Evolutionary conservation across 2,888 invertebrate species (phyloP), one percentile per base, ranked within the genome.

Genomic region (Epistrophella euchroma): DNA sequence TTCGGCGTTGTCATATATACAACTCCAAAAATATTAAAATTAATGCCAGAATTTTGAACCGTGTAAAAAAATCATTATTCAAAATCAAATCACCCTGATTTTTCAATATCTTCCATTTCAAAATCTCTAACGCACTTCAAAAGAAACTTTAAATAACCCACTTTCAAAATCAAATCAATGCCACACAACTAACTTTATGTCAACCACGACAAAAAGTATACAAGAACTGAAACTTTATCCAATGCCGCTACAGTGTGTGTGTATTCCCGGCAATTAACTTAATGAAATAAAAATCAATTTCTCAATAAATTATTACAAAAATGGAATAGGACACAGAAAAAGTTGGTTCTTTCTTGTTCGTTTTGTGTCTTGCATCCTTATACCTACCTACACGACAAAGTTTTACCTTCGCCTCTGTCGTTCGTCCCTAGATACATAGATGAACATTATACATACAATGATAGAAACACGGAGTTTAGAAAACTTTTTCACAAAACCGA

Each of bases 251-350:
- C 10, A 2, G 17, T 19, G 43, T 11, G 25, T 68, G 37, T 68
- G 37, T 52, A 68, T 68, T 68, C n/a, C 19, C 62, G 58, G 68
- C 72, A 83, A 83, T 83, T 83, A 83, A 70, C 70, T 68, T 74
- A 83, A 83, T 83, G 73, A 83, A 78, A 73, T 78, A 78, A 78
- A 83, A 83, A 83, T 77, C 73, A 74, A 78, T 74, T 83, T 66
- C 73, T 47, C 52, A 70, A 77, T 70, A 64, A 83, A 83, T 73
- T 74, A 78, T 70, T 83, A 73, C 52, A 32, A 66, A 68, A 68
- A 73, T 55, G 72, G 76, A 58, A 82, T 45, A 74, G 60, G 78
- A 68, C 73, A 74, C 62, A 47, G 45, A 47, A 19, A 45, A 25
- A 32, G 32, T 66, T 66, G 19, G 71, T 77, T 10, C 19, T 13